phyloP scores from a whole-genome alignment of 2,888 invertebrate genomes.

The Dusona sp. region DNA sequence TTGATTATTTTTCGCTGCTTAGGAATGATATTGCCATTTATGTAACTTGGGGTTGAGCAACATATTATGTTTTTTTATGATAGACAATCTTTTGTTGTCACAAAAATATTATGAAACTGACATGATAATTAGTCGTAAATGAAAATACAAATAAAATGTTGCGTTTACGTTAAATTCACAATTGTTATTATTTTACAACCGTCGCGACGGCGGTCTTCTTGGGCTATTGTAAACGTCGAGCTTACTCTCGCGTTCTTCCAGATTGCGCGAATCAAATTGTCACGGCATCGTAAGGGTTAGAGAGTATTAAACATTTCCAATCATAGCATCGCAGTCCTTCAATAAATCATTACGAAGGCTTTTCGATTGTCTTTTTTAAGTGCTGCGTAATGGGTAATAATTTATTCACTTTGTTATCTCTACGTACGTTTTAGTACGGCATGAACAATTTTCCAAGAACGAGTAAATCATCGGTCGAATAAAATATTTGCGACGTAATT shows the following conservation, averaged over 20 bases:
- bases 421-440: not conserved
- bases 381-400: not conserved
- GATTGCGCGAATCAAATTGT: constrained; percentile 37
- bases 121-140: not conserved
- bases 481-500: constrained; percentile 10
- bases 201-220: constrained; percentile 31
- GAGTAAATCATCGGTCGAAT: not conserved
- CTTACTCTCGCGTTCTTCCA: constrained; percentile 1
- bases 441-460: constrained; percentile 18
- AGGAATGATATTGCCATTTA: not conserved
- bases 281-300: constrained; percentile 21
- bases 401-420: constrained; percentile 11
- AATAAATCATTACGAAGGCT: constrained; percentile 53
- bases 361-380: constrained; percentile 3
- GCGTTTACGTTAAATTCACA: not conserved
- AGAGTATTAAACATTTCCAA: not conserved
- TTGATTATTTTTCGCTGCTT: not conserved
- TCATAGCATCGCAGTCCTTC: constrained; percentile 12
- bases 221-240: constrained; percentile 22
- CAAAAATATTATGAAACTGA: not conserved
- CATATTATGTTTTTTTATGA: not conserved
- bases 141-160: constrained; percentile 18
- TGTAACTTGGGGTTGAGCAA: not conserved
- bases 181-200: constrained; percentile 25
- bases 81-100: not conserved